Evolutionary conservation across 2,113 vertebrate genomes (phyloP), one percentile per base, ranked within the genome.

Genomic region (Turnix velox): DNA sequence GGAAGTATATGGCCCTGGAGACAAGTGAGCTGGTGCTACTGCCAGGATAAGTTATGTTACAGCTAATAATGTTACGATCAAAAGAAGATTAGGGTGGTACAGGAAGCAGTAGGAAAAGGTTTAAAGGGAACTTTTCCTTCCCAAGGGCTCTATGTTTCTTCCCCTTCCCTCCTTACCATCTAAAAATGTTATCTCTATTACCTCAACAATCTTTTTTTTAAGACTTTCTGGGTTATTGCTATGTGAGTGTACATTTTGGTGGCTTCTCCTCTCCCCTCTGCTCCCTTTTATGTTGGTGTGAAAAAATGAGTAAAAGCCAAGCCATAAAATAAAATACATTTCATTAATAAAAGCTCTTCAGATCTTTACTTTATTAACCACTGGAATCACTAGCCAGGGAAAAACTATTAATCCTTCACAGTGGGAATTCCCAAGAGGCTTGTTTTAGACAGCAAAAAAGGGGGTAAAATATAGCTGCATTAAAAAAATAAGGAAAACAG

Each of bases 61-160:
- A 84, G 78, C 77, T 95, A 57, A 82, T 80, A 87, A 84, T 25
- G 52, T 90, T 85, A 79, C 74, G 76, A 5, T 66, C 71, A 33
- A 87, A 87, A 82, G 71, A 63, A 71, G 86, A 87, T 87, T 66
- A 63, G 67, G 59, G 74, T 84, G 52, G 37, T 42, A 43, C 57
- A 48, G 45, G 52, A 79, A 65, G 31, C 2, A 0, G 74, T 72
- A 58, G 62, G 69, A 81, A 82, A 91, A 92, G 62, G 74, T 89
- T 94, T 95, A 92, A 79, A 87, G 71, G 57, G 66, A 94, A 82
- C 55, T 74, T 91, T 72, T 52, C 58, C 55, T 48, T 93, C 94
- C 93, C 91, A 75, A 43, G 91, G 66, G 84, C 61, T 77, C 52
- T 24, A 59, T 91, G 84, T 79, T 94, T 94, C 90, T 89, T 91